Evolutionary conservation across 2,888 invertebrate genomes (phyloP), one percentile per base, ranked within the genome.

Genomic region (Rambutsinella grinnellia): DNA sequence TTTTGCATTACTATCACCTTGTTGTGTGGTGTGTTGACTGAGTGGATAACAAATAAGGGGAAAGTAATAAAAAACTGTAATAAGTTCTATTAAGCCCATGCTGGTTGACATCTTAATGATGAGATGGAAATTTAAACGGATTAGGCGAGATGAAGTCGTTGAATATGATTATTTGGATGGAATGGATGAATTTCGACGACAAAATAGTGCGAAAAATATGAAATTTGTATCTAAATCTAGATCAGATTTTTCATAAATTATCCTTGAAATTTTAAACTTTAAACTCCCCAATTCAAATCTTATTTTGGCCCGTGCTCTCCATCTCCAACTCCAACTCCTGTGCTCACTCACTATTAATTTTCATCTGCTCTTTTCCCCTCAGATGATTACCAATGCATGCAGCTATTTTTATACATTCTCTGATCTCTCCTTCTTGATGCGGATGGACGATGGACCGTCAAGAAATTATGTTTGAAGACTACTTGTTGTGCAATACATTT

Each of bases 401-500:
- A 36, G 36, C 36, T 36, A 36, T 36, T 36, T 36, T 36, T 36
- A 13, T 36, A 36, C 5, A 13, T 36, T 36, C 13, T 36, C 36
- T 36, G 36, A 36, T 8, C 5, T 13, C 13, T 5, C 36, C 36
- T 36, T 13, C 13, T 13, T 36, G 58, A 58, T 58, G 3, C 36
- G 58, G 58, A 58, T 58, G 58, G 58, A 58, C 58, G 58, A 58
- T 58, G 58, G 58, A 58, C 58, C 58, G 58, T 44, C 36, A 36
- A 36, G 36, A 36, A 36, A 36, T 8, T 36, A 36, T 8, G 5
- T 36, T 36, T 36, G 36, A 36, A 13, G n/a, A n/a, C n/a, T n/a
- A n/a, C n/a, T 13, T 36, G 36, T 36, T 36, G 36, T 36, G 36
- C 36, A 36, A 36, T 36, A 36, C 13, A 36, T 13, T 13, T 36